Evolutionary conservation across 2,797 vertebrate genomes (phyloP), one percentile per base, ranked within the genome.

Genomic region (Gobionotothen gibberifrons): DNA sequence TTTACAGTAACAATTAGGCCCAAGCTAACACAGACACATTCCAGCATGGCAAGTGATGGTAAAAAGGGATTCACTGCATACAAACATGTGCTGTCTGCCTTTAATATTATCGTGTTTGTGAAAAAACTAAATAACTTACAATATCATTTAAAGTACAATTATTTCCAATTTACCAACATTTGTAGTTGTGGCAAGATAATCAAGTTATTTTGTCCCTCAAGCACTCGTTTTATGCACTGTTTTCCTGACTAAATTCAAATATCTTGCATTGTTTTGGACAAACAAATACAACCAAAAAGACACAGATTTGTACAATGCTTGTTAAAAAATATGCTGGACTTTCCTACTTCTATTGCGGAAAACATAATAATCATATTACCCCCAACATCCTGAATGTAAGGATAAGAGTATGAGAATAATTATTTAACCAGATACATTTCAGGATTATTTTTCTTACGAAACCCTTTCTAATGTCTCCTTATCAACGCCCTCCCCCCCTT

Each of bases 361-460:
- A 36, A 36, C 29, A 63, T 52, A 57, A 39, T 32, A 32, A 32
- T 32, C 55, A 26, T 43, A 63, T n/a, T n/a, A n/a, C n/a, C n/a
- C n/a, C n/a, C n/a, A n/a, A n/a, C n/a, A n/a, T n/a, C n/a, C n/a
- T n/a, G 88, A 94, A 95, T 95, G 92, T 94, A 92, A 85, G 85
- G 72, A 81, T 78, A 69, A 43, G 85, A 76, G 86, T 79, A 88
- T 91, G 85, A 79, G 75, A 93, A 93, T 89, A 96, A 95, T 95
- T 94, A 96, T 94, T 96, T 94, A 95, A 94, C 93, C 83, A 88
- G 89, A 85, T 94, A 87, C 91, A 90, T 93, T 87, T 86, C 84
- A 58, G 71, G 32, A 36, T 36, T 36, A 9, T 36, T 36, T 36
- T 9, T 26, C 26, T 36, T 36, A 36, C 32, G 6, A 36, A 7